Evolutionary conservation across 2,797 vertebrate genomes (phyloP).

Genomic region (Trachops cirrhosus): DNA sequence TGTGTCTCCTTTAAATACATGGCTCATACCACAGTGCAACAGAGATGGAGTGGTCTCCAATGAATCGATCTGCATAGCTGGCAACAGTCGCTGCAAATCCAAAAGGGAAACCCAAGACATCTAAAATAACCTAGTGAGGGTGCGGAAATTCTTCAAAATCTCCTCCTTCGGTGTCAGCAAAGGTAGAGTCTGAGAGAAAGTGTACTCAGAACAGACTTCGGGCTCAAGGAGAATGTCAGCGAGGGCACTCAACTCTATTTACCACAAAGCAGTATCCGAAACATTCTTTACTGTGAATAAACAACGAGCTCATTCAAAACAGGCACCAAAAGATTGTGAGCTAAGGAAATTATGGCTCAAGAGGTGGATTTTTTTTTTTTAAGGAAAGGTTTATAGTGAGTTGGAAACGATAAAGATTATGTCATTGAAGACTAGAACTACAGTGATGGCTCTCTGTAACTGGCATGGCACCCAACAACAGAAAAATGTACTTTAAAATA

Average conservation of each 20-base stretch:
- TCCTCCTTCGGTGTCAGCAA: background rate
- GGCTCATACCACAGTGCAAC: background rate
- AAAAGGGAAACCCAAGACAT: background rate
- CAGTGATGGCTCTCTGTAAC: background rate
- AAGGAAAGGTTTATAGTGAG: background rate
- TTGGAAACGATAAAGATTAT: background rate
- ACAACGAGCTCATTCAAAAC: conserved; percentile 54
- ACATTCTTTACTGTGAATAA: conserved; percentile 40
- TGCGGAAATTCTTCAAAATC: background rate
- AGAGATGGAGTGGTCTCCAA: background rate
- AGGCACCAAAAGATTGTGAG: conserved; percentile 24
- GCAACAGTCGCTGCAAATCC: background rate
- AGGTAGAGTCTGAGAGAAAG: background rate
- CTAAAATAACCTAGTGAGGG: background rate
- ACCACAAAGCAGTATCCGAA: conserved; percentile 14
- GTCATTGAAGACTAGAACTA: background rate
- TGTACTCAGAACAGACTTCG: background rate
- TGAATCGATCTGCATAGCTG: background rate
- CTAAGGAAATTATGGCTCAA: background rate
- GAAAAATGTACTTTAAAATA: background rate
- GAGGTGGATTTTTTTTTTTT: background rate
- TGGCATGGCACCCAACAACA: background rate
- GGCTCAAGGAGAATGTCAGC: background rate
- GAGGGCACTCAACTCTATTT: background rate
- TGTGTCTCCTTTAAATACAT: background rate